phyloP scores from a whole-genome alignment of 2,113 vertebrate genomes.

The Amazona vittata region DNA sequence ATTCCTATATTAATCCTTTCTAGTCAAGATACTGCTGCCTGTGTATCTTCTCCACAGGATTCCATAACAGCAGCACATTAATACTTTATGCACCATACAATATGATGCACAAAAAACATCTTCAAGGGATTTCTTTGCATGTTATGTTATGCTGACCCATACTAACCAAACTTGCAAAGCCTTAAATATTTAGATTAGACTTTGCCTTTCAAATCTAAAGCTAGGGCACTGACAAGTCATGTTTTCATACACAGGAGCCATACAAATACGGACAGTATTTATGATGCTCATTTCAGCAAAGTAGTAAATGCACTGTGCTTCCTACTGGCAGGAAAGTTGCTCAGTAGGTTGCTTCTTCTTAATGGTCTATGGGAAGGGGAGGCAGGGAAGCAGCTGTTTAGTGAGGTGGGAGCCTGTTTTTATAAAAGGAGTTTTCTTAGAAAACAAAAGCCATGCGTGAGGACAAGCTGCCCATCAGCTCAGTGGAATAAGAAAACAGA shows the following conservation, averaged over 20 bases:
- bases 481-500: background rate
- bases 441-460: background rate
- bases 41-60: background rate
- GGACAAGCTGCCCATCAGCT: background rate
- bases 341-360: background rate
- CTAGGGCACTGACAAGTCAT: background rate
- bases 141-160: background rate
- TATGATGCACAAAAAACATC: background rate
- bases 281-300: background rate
- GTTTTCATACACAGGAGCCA: background rate
- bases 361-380: background rate
- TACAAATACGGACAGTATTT: background rate
- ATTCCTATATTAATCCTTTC: background rate
- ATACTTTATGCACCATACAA: background rate
- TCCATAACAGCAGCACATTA: background rate
- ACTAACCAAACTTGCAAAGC: background rate
- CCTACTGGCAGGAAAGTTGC: accelerated
- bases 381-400: background rate
- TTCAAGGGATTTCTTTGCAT: background rate
- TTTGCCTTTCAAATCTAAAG: background rate
- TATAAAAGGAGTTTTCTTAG: background rate
- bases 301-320: background rate
- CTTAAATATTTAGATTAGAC: background rate
- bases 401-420: background rate
- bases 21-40: background rate